Conservation (phyloP, 2,888 invertebrate genomes). For the Mycalesis mineus region DNA sequence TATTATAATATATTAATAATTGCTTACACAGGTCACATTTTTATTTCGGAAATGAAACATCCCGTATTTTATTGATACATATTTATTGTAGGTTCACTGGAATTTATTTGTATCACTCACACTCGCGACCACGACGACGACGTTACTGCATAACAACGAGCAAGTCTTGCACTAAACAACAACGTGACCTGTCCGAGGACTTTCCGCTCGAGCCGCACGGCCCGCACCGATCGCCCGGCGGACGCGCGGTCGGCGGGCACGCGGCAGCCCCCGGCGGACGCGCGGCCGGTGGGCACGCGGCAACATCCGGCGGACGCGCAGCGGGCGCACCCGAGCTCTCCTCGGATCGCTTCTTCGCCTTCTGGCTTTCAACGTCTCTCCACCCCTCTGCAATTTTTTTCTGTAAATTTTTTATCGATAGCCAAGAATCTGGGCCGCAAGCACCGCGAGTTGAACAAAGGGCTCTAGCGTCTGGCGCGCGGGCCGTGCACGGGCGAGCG, state of each 20-base stretch:
- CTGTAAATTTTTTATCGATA: constrained; percentile 34
- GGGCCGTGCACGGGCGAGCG: not conserved
- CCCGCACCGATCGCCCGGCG: not conserved
- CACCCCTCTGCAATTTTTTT: constrained; percentile 29
- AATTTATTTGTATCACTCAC: too few relatives aligned
- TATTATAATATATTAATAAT: too few relatives aligned
- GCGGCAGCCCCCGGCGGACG: too few relatives aligned
- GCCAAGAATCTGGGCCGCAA: constrained; percentile 30
- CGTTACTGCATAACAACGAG: too few relatives aligned
- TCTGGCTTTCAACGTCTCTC: not conserved
- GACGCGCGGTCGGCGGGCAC: not conserved
- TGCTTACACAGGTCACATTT: too few relatives aligned
- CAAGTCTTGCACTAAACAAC: not conserved
- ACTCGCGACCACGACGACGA: too few relatives aligned
- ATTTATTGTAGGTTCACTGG: too few relatives aligned
- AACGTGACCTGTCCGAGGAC: not conserved
- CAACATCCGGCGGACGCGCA: not conserved
- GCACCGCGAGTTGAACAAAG: not conserved
- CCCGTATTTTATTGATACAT: too few relatives aligned
- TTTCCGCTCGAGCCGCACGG: not conserved
- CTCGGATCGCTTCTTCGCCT: not conserved
- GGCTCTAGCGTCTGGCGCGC: not conserved
- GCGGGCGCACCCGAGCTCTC: not conserved
- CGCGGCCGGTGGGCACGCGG: not conserved
- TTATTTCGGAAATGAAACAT: too few relatives aligned